phyloP scores from a whole-genome alignment of 2,113 vertebrate genomes.

The Tachysurus fulvidraco region DNA sequence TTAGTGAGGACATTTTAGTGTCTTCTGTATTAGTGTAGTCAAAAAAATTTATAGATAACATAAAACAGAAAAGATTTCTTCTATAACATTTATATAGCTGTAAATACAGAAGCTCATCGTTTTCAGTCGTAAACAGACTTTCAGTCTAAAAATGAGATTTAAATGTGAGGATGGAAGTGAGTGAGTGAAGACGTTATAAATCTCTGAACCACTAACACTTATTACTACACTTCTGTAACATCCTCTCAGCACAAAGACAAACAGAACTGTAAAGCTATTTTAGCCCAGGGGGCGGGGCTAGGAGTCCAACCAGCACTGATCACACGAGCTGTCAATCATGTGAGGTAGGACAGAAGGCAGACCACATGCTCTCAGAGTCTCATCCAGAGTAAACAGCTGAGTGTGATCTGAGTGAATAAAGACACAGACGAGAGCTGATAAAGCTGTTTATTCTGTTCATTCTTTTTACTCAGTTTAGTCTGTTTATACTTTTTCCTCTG shows the following conservation, averaged over 20 bases:
- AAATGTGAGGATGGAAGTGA: background rate
- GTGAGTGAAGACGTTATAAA: background rate
- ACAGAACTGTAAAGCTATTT: background rate
- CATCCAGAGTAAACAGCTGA: conserved; percentile 37
- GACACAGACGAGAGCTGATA: background rate
- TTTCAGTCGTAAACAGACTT: background rate
- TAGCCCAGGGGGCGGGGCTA: background rate
- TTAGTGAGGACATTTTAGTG: background rate
- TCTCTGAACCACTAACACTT: background rate
- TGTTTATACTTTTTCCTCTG: background rate
- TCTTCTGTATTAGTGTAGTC: background rate
- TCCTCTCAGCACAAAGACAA: background rate
- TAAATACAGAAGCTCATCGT: background rate
- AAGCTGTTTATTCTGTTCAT: background rate
- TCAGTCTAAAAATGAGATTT: background rate
- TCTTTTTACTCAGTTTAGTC: too few relatives aligned
- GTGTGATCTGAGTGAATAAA: conserved; percentile 33
- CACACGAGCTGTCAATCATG: background rate
- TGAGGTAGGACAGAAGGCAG: background rate
- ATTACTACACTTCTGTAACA: background rate
- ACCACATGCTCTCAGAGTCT: conserved; percentile 22
- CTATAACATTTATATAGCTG: background rate
- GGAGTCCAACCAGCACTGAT: background rate
- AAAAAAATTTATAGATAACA: background rate
- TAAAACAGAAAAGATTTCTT: too few relatives aligned